Conservation (phyloP, 1,140 invertebrate species). For the Heliothis subflexa region DNA sequence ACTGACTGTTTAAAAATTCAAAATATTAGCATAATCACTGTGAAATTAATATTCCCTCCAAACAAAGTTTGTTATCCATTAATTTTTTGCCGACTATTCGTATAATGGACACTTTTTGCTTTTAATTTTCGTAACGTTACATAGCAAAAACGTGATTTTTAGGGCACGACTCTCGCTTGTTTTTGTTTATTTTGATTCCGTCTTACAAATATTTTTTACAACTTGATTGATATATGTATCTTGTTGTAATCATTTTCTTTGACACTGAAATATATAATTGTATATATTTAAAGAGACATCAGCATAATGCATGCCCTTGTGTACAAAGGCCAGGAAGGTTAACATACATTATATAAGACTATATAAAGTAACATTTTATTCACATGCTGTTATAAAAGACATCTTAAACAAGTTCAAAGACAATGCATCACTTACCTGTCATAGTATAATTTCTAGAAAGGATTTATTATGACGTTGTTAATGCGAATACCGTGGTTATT, state of each 20-base stretch:
- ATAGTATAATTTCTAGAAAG: slow-evolving; percentile 10
- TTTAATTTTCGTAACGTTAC: slow-evolving; percentile 29
- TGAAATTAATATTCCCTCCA: slow-evolving; percentile 26
- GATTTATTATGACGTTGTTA: slow-evolving; percentile 22
- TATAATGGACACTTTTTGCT: slow-evolving; percentile 16
- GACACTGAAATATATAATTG: slow-evolving; percentile 23
- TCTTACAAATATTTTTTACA: slow-evolving; percentile 10
- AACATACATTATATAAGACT: slow-evolving; percentile 8
- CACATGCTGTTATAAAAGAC: slow-evolving; percentile 25
- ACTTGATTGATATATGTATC: slow-evolving; percentile 7
- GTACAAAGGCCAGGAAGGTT: background rate
- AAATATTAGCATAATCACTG: slow-evolving; percentile 35
- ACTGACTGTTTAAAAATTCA: slow-evolving; percentile 15
- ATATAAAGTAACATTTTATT: slow-evolving; percentile 14
- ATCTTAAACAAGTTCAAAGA: slow-evolving; percentile 28
- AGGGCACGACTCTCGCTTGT: slow-evolving; percentile 20
- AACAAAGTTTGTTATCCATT: slow-evolving; percentile 8
- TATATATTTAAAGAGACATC: slow-evolving; percentile 7
- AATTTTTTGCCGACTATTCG: slow-evolving; percentile 18
- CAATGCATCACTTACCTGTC: slow-evolving; percentile 39
- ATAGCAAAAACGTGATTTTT: slow-evolving; percentile 20
- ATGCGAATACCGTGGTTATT: slow-evolving; percentile 19
- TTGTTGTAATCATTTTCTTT: slow-evolving; percentile 21
- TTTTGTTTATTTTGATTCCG: background rate
- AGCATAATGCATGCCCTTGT: slow-evolving; percentile 16